Percentiles rank a stretch among this genome's conserved stretches.
phyloP scores from a whole-genome alignment of 2,113 vertebrate genomes.

The Tamias sibiricus region DNA sequence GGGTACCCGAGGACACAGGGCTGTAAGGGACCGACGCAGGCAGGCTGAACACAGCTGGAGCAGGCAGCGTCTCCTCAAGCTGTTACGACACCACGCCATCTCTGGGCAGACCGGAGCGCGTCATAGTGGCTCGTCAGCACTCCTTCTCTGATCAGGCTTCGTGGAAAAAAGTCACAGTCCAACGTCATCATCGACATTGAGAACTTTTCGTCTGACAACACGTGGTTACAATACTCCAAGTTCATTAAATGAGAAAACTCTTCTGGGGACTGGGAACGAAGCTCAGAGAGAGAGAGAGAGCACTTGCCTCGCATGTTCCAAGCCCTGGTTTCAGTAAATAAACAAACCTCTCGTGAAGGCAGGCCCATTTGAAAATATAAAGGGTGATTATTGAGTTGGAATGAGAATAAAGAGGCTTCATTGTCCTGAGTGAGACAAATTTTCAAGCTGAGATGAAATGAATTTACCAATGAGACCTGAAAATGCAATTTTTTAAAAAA shows the following conservation, averaged over 20 bases:
- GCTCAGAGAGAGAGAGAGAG: too few species aligned
- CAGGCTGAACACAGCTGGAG: too few species aligned
- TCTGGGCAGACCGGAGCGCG: accelerated
- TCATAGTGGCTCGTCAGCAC: accelerated
- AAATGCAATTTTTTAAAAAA: not conserved
- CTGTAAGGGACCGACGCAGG: not conserved
- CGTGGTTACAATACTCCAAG: not conserved
- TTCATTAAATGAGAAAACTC: not conserved
- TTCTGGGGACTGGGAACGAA: too few species aligned
- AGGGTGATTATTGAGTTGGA: not conserved
- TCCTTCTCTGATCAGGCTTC: not conserved
- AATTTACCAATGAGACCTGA: not conserved
- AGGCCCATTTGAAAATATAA: not conserved
- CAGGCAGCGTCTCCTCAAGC: accelerated
- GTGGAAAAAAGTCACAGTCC: not conserved
- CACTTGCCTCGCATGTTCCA: too few species aligned
- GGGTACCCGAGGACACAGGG: not conserved
- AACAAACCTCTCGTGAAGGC: not conserved
- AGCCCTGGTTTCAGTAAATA: too few species aligned
- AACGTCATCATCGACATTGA: not conserved
- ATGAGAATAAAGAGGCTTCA: not conserved
- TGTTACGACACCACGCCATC: accelerated
- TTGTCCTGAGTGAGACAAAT: not conserved
- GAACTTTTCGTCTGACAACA: not conserved
- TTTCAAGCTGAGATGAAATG: not conserved